These are phyloP conservation scores for Prunella strophiata DNA, from an alignment of 2,797 vertebrate species.

Conservation along the genomic window DNA sequence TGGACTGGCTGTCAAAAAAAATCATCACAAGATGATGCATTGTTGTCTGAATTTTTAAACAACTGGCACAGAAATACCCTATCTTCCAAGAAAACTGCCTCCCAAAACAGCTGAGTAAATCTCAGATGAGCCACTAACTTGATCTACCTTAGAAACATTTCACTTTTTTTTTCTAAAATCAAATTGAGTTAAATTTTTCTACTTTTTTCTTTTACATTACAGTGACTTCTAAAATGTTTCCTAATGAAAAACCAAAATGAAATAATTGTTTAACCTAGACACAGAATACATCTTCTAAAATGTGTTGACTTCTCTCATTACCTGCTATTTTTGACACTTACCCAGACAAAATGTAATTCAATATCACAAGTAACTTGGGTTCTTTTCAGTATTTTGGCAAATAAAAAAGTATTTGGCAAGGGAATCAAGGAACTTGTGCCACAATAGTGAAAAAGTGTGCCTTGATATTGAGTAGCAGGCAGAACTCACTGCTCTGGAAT, in stretches of 20 bases:
- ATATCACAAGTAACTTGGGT: background rate
- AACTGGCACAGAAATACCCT: background rate
- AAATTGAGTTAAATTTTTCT: background rate
- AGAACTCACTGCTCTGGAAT: background rate
- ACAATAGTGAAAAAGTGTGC: background rate
- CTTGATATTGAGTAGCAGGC: background rate
- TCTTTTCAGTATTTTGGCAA: background rate
- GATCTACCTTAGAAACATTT: background rate
- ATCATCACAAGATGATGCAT: background rate
- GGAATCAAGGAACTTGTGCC: background rate
- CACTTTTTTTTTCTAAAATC: background rate
- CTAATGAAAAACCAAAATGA: background rate
- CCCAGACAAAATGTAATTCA: background rate
- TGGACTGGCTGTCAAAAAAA: background rate
- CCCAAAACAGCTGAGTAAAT: background rate
- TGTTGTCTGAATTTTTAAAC: background rate
- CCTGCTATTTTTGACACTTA: background rate
- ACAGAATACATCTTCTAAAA: background rate
- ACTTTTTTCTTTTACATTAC: background rate
- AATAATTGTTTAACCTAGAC: background rate
- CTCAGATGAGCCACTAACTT: background rate
- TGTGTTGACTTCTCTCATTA: fast-evolving
- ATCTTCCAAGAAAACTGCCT: background rate
- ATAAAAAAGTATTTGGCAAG: background rate
- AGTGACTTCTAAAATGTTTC: background rate